phyloP scores from a whole-genome alignment of 2,888 invertebrate species.

The Drosophila setosimentum region DNA sequence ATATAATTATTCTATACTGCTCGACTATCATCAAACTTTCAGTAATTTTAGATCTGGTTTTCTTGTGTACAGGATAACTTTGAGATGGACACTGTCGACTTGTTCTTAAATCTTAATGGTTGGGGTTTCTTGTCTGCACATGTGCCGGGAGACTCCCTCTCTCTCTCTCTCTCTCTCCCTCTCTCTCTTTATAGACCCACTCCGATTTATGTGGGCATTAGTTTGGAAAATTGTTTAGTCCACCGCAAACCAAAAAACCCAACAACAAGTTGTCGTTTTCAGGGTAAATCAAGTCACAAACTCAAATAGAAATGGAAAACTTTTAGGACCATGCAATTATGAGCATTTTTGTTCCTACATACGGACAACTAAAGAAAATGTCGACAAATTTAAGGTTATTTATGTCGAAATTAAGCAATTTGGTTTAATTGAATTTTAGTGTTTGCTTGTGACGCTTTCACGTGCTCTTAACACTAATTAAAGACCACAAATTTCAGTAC shows the following conservation, averaged over 20 bases:
- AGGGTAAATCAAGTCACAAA: constrained; percentile 44
- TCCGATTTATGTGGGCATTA: constrained; percentile 48
- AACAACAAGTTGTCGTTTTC: constrained; percentile 73
- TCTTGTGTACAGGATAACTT: not conserved
- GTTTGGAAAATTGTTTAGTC: constrained; percentile 77
- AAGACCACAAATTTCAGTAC: constrained; percentile 31
- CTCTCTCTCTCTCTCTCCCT: not conserved
- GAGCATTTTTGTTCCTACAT: constrained; percentile 29
- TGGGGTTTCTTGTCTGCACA: constrained; percentile 27
- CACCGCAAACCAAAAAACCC: constrained; percentile 63
- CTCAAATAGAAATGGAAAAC: constrained; percentile 68
- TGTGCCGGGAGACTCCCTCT: constrained; percentile 21
- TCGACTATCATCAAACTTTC: not conserved
- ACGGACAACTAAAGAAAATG: constrained; percentile 13
- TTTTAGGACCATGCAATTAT: constrained; percentile 69
- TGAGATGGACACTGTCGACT: fast-evolving
- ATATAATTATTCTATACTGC: too few relatives aligned
- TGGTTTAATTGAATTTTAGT: constrained; percentile 49
- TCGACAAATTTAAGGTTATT: constrained; percentile 36
- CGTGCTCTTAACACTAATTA: constrained; percentile 60
- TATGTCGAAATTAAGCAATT: constrained; percentile 49
- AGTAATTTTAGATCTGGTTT: not conserved
- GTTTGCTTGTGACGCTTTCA: constrained; percentile 16
- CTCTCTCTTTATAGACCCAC: not conserved
- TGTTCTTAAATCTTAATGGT: constrained; percentile 20